Evolutionary conservation across 2,797 vertebrate genomes (phyloP).

Genomic region (Epinephelus awoara): DNA sequence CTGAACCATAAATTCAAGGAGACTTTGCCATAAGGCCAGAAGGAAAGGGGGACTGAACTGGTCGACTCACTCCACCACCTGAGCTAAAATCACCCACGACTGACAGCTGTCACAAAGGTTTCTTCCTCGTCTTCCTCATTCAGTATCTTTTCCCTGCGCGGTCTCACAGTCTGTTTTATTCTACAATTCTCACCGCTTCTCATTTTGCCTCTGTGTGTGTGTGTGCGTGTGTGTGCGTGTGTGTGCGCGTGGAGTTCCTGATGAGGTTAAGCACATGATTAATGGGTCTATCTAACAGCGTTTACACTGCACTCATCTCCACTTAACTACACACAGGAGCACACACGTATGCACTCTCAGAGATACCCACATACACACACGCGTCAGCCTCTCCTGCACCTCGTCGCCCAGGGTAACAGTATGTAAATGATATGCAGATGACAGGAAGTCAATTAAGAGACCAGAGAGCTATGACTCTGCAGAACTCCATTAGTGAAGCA

Average conservation of each 20-base stretch:
- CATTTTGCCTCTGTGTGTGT: conserved; percentile 5
- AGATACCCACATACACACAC: conserved; percentile 19
- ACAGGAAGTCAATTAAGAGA: conserved; percentile 78
- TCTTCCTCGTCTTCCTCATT: conserved; percentile 23
- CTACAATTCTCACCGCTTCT: conserved; percentile 9
- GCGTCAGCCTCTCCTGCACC: conserved; percentile 39
- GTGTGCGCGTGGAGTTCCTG: conserved; percentile 49
- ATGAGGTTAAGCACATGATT: conserved; percentile 80
- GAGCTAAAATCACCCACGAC: conserved; percentile 24
- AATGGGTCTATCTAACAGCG: conserved; percentile 73
- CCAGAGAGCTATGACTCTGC: conserved; percentile 71
- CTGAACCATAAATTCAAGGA: background rate
- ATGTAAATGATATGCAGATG: conserved; percentile 82
- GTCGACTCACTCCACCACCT: conserved; percentile 14
- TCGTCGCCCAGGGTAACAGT: conserved; percentile 63
- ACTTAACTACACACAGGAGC: conserved; percentile 57
- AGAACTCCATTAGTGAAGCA: conserved; percentile 72
- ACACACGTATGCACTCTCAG: conserved; percentile 8
- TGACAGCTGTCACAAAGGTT: conserved; percentile 30
- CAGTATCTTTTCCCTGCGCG: conserved; percentile 11
- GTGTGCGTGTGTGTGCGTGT: conserved; percentile 1
- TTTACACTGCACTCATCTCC: conserved; percentile 73
- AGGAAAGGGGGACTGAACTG: conserved; percentile 9
- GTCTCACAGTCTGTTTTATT: background rate
- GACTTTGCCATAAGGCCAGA: background rate